Conservation (phyloP, 1,140 invertebrate species). For the Notospermus geniculatus region DNA sequence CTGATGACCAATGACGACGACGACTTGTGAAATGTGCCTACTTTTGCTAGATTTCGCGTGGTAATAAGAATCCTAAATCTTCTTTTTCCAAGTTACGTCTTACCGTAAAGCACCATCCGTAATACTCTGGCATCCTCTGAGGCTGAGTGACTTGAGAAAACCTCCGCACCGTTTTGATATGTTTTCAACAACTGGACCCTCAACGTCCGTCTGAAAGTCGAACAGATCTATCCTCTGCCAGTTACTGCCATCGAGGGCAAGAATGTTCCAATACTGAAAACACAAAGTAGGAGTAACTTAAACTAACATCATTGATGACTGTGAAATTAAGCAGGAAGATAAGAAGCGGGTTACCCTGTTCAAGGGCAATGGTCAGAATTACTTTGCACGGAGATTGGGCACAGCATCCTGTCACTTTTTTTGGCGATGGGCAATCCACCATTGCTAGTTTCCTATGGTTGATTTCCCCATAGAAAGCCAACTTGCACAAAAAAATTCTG, state of each 20-base stretch:
- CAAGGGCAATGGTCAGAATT: too few species aligned
- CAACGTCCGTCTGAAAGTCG: slow-evolving; percentile 96
- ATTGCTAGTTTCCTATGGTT: too few species aligned
- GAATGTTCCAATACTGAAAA: slow-evolving; percentile 85
- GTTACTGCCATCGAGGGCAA: slow-evolving; percentile 97
- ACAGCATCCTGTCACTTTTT: too few species aligned
- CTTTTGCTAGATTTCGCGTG: too few species aligned
- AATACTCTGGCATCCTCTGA: slow-evolving; percentile 93
- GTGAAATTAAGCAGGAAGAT: too few species aligned
- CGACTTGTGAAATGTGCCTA: too few species aligned
- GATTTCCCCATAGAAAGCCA: too few species aligned
- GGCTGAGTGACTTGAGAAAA: slow-evolving; percentile 91
- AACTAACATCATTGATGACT: not conserved
- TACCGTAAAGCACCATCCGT: slow-evolving; percentile 86
- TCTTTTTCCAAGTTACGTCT: slow-evolving; percentile 27
- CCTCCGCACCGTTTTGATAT: slow-evolving; percentile 94
- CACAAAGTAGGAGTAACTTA: slow-evolving; percentile 15
- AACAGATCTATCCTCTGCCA: slow-evolving; percentile 99
- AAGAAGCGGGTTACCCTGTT: too few species aligned
- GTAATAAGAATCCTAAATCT: too few species aligned
- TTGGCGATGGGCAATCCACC: too few species aligned
- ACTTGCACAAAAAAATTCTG: too few species aligned
- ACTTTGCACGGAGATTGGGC: too few species aligned
- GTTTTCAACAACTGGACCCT: slow-evolving; percentile 97
- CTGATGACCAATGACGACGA: not conserved